Evolutionary conservation across 2,797 vertebrate species (phyloP).

Genomic region (Brachymystax lenok): DNA sequence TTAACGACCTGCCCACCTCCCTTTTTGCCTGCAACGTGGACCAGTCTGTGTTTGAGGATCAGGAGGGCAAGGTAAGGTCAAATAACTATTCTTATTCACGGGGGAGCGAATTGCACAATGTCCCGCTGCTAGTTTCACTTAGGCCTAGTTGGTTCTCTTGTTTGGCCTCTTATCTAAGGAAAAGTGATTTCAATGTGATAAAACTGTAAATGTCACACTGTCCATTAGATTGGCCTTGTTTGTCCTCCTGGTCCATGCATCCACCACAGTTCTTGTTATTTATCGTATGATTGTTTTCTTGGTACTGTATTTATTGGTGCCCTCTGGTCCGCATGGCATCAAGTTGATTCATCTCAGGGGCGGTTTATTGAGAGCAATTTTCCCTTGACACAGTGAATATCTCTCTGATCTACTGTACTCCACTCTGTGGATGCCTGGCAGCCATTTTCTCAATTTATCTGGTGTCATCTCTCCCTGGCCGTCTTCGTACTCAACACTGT

Average conservation of each 20-base stretch:
- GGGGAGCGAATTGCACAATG: not conserved
- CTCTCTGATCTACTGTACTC: not conserved
- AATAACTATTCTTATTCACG: not conserved
- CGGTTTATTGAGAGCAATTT: not conserved
- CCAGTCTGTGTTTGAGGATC: constrained; percentile 85
- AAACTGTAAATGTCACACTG: not conserved
- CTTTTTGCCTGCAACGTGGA: constrained; percentile 86
- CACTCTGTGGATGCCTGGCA: not conserved
- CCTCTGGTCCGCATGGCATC: not conserved
- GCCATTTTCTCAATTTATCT: not conserved
- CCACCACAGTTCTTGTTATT: not conserved
- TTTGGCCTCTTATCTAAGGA: not conserved
- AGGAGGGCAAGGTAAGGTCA: constrained; percentile 78
- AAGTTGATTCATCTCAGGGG: not conserved
- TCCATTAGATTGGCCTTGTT: no score
- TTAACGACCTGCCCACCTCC: constrained; percentile 84
- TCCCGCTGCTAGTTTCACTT: not conserved
- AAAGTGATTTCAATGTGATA: not conserved
- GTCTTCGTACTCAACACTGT: not conserved
- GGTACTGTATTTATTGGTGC: not conserved
- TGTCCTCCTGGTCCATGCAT: not conserved
- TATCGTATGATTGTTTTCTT: not conserved
- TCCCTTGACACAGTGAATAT: not conserved
- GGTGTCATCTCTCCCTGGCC: not conserved
- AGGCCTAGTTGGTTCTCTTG: not conserved